These are phyloP conservation scores for Thunnus thynnus DNA, from an alignment of 2,113 vertebrate species.

Conservation along the genomic window DNA sequence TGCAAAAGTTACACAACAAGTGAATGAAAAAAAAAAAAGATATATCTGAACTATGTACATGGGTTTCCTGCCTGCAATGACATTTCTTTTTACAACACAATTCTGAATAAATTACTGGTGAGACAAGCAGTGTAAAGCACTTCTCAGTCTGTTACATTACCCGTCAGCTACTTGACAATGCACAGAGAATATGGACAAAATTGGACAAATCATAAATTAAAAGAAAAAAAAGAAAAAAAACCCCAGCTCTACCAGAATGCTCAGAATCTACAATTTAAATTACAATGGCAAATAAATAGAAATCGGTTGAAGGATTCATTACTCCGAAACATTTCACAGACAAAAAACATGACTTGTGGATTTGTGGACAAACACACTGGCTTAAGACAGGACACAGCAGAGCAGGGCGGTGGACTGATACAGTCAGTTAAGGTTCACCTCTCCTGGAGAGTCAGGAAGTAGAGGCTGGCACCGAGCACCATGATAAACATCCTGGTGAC, in stretches of 20 bases:
- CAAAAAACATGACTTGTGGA: background rate
- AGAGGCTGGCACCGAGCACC: constrained; percentile 6
- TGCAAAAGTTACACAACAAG: constrained; percentile 63
- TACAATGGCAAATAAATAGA: constrained; percentile 66
- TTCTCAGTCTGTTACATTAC: background rate
- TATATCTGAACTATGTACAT: constrained; percentile 55
- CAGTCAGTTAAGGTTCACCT: constrained; percentile 87
- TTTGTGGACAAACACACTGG: background rate
- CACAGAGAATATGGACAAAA: background rate
- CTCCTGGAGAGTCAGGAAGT: constrained; percentile 85
- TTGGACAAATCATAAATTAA: background rate
- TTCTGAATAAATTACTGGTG: constrained; percentile 38
- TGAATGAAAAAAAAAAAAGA: constrained; percentile 40
- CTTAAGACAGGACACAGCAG: constrained; percentile 16
- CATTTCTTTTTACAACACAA: constrained; percentile 16
- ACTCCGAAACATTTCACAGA: constrained; percentile 16
- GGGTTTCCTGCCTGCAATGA: constrained; percentile 13
- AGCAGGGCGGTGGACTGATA: constrained; percentile 89
- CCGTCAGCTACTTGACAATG: constrained; percentile 5
- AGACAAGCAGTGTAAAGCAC: background rate
- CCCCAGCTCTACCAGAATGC: background rate
- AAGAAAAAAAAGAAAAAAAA: background rate
- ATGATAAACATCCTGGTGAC: constrained; percentile 26
- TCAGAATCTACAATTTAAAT: constrained; percentile 35
- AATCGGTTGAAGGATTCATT: background rate